Conservation (phyloP, 2,888 invertebrate species). For the Tethea ocularis region DNA sequence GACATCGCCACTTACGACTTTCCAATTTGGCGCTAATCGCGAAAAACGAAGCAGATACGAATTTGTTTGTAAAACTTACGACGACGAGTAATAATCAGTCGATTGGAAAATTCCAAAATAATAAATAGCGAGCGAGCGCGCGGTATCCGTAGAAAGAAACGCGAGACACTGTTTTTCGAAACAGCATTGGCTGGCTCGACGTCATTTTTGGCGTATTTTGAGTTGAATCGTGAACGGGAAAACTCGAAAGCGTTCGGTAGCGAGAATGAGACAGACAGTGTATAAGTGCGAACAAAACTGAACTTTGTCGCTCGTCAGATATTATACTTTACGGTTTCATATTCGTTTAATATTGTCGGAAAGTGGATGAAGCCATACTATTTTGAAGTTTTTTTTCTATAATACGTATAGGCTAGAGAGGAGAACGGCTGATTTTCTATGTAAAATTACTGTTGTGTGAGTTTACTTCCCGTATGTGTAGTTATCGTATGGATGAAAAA, state of each 20-base stretch:
- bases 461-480: constrained; percentile 75
- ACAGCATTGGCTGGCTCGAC: constrained; percentile 77
- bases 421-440: constrained; percentile 80
- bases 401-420: constrained; percentile 65
- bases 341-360: constrained; percentile 56
- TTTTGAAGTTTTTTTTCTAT: constrained; percentile 81
- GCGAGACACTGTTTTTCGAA: constrained; percentile 82
- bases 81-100: constrained; percentile 76
- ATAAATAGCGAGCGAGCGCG: constrained; percentile 70
- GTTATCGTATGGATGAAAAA: constrained; percentile 46
- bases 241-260: constrained; percentile 81
- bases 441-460: constrained; percentile 67
- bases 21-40: constrained; percentile 77
- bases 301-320: constrained; percentile 57
- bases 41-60: constrained; percentile 78
- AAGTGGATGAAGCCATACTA: constrained; percentile 75
- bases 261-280: constrained; percentile 64
- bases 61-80: constrained; percentile 81
- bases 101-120: constrained; percentile 86
- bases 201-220: constrained; percentile 84
- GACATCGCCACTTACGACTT: constrained; percentile 68
- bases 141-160: constrained; percentile 72
- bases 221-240: constrained; percentile 81
- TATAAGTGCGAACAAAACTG: constrained; percentile 58
- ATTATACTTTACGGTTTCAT: constrained; percentile 61